Evolutionary conservation across 2,797 vertebrate genomes (phyloP).

Genomic region (Acrocephalus scirpaceus): DNA sequence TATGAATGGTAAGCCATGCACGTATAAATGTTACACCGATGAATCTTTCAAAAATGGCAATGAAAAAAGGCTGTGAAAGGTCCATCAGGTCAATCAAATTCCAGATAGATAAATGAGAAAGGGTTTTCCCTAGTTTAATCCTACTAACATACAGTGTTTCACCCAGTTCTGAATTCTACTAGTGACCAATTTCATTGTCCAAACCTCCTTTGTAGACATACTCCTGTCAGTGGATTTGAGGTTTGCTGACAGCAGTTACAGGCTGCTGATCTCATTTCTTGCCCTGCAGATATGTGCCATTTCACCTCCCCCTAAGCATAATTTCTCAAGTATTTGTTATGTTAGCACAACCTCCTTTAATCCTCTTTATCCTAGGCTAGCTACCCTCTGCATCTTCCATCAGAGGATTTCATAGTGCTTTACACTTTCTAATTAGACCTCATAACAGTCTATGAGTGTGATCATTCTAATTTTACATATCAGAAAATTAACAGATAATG

Average conservation of each 20-base stretch:
- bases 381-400: neutral
- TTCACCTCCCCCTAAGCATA: neutral
- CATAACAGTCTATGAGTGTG: neutral
- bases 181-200: neutral
- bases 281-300: neutral
- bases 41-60: neutral
- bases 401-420: constrained; percentile 25
- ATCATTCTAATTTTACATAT: constrained; percentile 25
- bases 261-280: neutral
- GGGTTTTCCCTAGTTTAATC: neutral
- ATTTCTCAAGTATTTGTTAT: constrained; percentile 22
- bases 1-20: neutral
- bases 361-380: constrained; percentile 22
- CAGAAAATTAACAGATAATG: constrained; percentile 17
- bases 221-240: neutral
- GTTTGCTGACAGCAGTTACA: neutral
- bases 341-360: constrained; percentile 11
- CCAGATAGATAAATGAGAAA: neutral
- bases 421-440: constrained; percentile 50
- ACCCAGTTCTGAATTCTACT: neutral
- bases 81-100: neutral
- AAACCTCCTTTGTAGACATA: neutral
- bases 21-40: neutral
- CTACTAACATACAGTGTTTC: neutral
- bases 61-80: neutral